Conservation (phyloP, 2,113 vertebrate genomes). For the Microtus montanus region DNA sequence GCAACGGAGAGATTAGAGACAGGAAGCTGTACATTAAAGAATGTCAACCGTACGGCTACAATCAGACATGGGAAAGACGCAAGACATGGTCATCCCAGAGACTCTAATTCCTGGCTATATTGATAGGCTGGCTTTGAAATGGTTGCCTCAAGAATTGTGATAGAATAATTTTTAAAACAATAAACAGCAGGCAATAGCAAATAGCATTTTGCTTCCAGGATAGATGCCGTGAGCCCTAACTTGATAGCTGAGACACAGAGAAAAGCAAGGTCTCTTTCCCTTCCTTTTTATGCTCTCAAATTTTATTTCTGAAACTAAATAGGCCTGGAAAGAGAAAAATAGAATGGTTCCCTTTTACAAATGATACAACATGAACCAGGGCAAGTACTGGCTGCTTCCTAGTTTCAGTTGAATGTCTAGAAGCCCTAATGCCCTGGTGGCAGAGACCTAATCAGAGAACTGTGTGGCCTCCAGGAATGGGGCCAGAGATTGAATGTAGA, state of each 20-base stretch:
- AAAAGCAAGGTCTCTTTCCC: background rate
- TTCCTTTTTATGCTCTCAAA: background rate
- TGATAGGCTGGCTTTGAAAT: background rate
- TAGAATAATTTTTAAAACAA: background rate
- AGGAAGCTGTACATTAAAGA: background rate
- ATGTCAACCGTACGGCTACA: too few species aligned
- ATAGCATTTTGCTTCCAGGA: background rate
- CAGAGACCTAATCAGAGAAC: background rate
- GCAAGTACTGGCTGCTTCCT: background rate
- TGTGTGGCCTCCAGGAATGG: background rate
- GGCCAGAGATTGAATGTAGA: background rate
- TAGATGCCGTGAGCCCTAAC: background rate
- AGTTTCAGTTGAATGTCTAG: background rate
- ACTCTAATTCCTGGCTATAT: background rate
- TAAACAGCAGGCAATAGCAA: background rate
- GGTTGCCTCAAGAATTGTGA: background rate
- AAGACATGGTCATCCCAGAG: background rate
- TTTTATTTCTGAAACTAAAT: slow-evolving; percentile 39
- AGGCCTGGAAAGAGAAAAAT: background rate
- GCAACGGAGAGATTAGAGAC: background rate
- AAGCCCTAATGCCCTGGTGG: background rate
- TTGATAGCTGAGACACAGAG: background rate
- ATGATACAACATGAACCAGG: background rate
- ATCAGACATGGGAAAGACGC: background rate
- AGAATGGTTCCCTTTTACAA: background rate